Conservation (phyloP, 2,888 invertebrate species). For the Scaptomyza cyrtandrae region DNA sequence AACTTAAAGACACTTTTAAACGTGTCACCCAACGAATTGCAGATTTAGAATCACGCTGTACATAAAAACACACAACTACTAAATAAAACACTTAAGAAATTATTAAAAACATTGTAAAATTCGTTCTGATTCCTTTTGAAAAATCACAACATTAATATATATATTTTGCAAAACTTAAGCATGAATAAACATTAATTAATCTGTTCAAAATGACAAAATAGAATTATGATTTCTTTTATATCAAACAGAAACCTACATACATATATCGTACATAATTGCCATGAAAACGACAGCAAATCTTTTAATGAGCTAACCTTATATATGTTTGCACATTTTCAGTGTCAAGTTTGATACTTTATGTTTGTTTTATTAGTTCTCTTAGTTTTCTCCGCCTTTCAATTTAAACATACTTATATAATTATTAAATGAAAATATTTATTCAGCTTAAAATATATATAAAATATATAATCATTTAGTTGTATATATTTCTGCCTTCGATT, state of each 20-base stretch:
- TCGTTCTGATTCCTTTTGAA: background rate
- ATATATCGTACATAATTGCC: slow-evolving; percentile 18
- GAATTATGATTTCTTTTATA: slow-evolving; percentile 42
- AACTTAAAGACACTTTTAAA: slow-evolving; percentile 43
- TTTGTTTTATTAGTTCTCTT: slow-evolving; percentile 36
- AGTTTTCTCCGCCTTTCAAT: slow-evolving; percentile 3
- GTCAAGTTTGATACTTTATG: slow-evolving; percentile 68
- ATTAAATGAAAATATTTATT: slow-evolving; percentile 11
- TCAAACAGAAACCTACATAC: slow-evolving; percentile 24
- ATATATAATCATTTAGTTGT: background rate
- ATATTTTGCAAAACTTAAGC: slow-evolving; percentile 3
- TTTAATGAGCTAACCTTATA: slow-evolving; percentile 60
- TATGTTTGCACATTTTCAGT: slow-evolving; percentile 63
- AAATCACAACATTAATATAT: background rate
- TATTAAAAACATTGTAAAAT: background rate
- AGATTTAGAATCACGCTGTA: slow-evolving; percentile 21
- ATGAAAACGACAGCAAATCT: slow-evolving; percentile 53
- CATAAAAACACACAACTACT: slow-evolving; percentile 9
- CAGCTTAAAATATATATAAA: slow-evolving; percentile 14
- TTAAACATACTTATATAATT: slow-evolving; percentile 17
- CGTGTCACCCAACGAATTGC: slow-evolving; percentile 29
- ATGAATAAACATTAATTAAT: slow-evolving; percentile 22
- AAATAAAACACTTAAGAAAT: background rate
- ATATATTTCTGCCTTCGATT: slow-evolving; percentile 6
- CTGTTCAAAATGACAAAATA: slow-evolving; percentile 7